Evolutionary conservation across 2,797 vertebrate genomes (phyloP).

Genomic region (Myoxocephalus aenaeus): DNA sequence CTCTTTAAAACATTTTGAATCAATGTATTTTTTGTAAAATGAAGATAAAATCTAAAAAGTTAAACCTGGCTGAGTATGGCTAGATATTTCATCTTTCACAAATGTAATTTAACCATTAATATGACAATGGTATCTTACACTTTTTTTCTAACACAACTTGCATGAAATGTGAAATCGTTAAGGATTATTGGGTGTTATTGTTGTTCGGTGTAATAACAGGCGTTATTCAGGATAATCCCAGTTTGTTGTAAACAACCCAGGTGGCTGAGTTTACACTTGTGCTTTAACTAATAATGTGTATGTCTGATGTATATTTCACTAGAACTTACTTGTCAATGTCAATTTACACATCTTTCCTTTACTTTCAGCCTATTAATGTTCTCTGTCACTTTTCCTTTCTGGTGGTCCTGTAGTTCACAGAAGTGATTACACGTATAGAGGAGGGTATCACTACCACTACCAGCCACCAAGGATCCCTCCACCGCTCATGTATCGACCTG

Average conservation of each 20-base stretch:
- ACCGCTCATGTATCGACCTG: constrained; percentile 71
- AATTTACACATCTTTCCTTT: constrained; percentile 60
- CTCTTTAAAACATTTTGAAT: background rate
- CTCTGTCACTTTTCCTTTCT: constrained; percentile 79
- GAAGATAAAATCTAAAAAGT: background rate
- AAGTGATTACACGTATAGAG: constrained; percentile 84
- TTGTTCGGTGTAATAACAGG: constrained; percentile 44
- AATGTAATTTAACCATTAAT: constrained; percentile 18
- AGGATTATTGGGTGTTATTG: constrained; percentile 37
- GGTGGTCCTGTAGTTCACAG: constrained; percentile 81
- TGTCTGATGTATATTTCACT: constrained; percentile 42
- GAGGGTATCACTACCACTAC: constrained; percentile 82
- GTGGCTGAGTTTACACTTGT: constrained; percentile 42
- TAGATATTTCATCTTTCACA: background rate
- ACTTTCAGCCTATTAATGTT: constrained; percentile 76
- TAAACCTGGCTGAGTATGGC: background rate
- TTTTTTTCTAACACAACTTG: constrained; percentile 34
- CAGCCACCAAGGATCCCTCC: constrained; percentile 80
- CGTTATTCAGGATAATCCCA: constrained; percentile 6
- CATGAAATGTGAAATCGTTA: constrained; percentile 50
- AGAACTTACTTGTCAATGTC: constrained; percentile 38
- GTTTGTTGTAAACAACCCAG: constrained; percentile 62
- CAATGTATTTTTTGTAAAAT: background rate
- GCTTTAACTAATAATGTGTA: constrained; percentile 72
- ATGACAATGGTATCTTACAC: constrained; percentile 6